Evolutionary conservation across 2,888 invertebrate species (phyloP).

Genomic region (Aphidius colemani): DNA sequence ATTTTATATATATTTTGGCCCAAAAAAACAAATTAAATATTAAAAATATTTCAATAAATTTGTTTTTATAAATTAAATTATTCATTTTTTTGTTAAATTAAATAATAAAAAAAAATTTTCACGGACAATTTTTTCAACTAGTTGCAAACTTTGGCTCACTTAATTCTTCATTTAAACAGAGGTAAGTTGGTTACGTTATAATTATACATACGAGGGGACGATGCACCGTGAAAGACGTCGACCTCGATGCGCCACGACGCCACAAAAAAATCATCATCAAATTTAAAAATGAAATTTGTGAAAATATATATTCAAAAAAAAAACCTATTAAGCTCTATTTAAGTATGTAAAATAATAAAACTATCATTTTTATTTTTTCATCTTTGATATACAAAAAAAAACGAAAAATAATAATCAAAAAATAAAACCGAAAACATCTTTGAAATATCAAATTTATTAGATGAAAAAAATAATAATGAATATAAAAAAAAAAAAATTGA

Average conservation of each 20-base stretch:
- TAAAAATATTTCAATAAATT: background rate
- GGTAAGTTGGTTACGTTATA: constrained; percentile 33
- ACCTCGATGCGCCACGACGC: constrained; percentile 27
- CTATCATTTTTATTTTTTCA: too few species aligned
- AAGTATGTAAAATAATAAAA: too few species aligned
- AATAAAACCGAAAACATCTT: too few species aligned
- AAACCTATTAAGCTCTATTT: too few species aligned
- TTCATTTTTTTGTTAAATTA: too few species aligned
- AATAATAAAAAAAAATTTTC: too few species aligned
- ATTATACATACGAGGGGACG: constrained; percentile 31
- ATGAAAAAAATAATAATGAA: background rate
- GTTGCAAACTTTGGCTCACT: constrained; percentile 15
- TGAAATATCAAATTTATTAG: background rate
- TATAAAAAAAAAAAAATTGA: background rate
- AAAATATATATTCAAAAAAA: too few species aligned
- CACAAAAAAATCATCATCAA: background rate
- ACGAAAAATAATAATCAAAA: constrained; percentile 21
- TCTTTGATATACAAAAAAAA: too few species aligned
- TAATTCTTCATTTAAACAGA: constrained; percentile 7
- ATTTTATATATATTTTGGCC: too few species aligned
- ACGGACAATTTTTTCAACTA: background rate
- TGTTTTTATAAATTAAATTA: too few species aligned
- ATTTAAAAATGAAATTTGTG: too few species aligned
- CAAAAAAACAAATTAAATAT: background rate
- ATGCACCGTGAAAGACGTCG: constrained; percentile 32